A percentile compares a stretch with the other conserved stretches of the same genome.
Conservation (phyloP, 2,888 invertebrate species). For the Lordiphosa andalusiaca region DNA sequence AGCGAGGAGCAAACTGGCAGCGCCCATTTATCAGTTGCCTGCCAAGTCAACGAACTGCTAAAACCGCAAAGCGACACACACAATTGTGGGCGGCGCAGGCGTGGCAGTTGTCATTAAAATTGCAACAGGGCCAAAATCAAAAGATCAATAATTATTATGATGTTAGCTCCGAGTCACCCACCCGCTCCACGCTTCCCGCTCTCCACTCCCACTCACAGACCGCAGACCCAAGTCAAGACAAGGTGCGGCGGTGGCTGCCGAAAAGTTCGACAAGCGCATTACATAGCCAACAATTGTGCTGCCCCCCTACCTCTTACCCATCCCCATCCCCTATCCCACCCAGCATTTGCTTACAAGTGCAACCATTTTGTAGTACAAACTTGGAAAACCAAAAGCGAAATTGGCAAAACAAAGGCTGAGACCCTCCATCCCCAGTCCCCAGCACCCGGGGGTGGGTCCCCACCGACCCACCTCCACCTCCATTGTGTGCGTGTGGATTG, state of each 20-base stretch:
- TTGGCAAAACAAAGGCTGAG: constrained; percentile 61
- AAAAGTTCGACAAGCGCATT: constrained; percentile 72
- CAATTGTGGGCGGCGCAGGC: constrained; percentile 31
- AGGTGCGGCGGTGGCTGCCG: constrained; percentile 60
- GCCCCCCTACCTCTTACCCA: neutral
- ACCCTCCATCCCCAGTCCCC: neutral
- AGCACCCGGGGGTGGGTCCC: neutral
- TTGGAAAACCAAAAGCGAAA: constrained; percentile 76
- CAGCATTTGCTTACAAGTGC: constrained; percentile 71
- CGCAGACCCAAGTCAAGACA: constrained; percentile 65
- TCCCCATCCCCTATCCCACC: neutral
- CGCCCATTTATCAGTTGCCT: constrained; percentile 20
- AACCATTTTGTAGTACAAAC: constrained; percentile 77
- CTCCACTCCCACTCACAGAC: constrained; percentile 20
- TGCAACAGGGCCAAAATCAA: constrained; percentile 68
- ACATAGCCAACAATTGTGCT: constrained; percentile 62
- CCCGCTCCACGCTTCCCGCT: neutral
- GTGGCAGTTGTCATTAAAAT: constrained; percentile 67
- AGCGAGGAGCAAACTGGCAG: neutral
- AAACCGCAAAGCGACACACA: constrained; percentile 51
- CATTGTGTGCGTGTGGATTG: constrained; percentile 24
- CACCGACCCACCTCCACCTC: too few relatives aligned
- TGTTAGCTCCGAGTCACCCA: constrained; percentile 36
- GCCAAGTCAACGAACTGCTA: constrained; percentile 71
- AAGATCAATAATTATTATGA: constrained; percentile 77